Percentiles rank a stretch among this genome's conserved stretches.
Conservation (phyloP, 1,140 invertebrate species). For the Saxidomus purpurata region DNA sequence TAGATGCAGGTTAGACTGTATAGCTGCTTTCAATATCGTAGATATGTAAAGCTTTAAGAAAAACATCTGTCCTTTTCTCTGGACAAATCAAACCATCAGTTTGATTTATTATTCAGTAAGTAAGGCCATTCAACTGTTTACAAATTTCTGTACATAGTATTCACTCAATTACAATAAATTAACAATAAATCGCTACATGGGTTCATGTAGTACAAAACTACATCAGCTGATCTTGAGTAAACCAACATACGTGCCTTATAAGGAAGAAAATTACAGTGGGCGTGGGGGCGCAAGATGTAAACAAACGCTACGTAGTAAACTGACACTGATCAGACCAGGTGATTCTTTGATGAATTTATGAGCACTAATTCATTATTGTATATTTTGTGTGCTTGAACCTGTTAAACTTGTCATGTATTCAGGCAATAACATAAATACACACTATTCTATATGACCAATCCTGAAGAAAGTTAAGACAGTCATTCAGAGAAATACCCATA, state of each 20-base stretch:
- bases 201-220: constrained; percentile 7
- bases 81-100: too few species aligned
- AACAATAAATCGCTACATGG: constrained; percentile 1
- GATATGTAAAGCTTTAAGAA: too few species aligned
- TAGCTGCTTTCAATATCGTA: too few species aligned
- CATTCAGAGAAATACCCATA: too few species aligned
- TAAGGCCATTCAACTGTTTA: too few species aligned
- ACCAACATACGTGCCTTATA: not conserved
- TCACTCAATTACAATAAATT: constrained; percentile 6
- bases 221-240: not conserved
- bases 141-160: not conserved
- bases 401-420: not conserved
- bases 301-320: not conserved
- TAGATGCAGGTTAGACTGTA: too few species aligned
- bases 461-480: too few species aligned
- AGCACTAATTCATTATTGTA: not conserved
- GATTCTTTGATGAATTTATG: constrained; percentile 19
- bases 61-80: too few species aligned
- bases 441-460: too few species aligned
- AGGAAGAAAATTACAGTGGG: constrained; percentile 17
- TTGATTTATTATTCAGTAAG: too few species aligned
- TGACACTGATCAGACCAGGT: not conserved
- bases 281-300: not conserved
- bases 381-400: not conserved
- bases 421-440: not conserved